Evolutionary conservation across 1,140 invertebrate genomes (phyloP).

Genomic region (Calephelis nemesis): DNA sequence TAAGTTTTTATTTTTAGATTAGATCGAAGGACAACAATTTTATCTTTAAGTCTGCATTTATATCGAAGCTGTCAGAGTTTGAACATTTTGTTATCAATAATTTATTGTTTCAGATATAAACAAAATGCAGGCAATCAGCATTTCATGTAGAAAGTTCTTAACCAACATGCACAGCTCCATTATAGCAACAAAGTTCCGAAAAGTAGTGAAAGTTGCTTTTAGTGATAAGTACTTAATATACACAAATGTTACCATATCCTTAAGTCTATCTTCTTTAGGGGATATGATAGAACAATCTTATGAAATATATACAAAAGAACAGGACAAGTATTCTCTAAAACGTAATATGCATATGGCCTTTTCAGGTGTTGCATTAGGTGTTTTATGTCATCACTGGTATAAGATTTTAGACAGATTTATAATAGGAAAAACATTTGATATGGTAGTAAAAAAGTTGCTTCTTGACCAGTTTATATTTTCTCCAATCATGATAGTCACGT

Average conservation of each 20-base stretch:
- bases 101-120: constrained; percentile 44
- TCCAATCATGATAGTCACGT: constrained; percentile 89
- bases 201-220: constrained; percentile 76
- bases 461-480: constrained; percentile 94
- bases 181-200: constrained; percentile 40
- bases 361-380: constrained; percentile 89
- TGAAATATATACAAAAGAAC: constrained; percentile 84
- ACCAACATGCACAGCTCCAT: constrained; percentile 42
- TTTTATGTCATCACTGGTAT: constrained; percentile 91
- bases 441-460: constrained; percentile 91
- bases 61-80: no score
- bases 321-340: constrained; percentile 82
- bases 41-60: no score
- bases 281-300: constrained; percentile 92
- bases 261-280: constrained; percentile 87
- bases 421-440: constrained; percentile 83
- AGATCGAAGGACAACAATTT: no score
- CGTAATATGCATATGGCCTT: constrained; percentile 89
- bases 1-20: no score
- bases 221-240: constrained; percentile 88
- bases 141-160: constrained; percentile 56
- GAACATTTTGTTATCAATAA: no score
- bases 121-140: constrained; percentile 57
- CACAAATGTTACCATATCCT: constrained; percentile 92
- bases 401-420: constrained; percentile 83